Base-by-base conservation (phyloP, 2,888 invertebrate species). In the Thyatira batis region DNA sequence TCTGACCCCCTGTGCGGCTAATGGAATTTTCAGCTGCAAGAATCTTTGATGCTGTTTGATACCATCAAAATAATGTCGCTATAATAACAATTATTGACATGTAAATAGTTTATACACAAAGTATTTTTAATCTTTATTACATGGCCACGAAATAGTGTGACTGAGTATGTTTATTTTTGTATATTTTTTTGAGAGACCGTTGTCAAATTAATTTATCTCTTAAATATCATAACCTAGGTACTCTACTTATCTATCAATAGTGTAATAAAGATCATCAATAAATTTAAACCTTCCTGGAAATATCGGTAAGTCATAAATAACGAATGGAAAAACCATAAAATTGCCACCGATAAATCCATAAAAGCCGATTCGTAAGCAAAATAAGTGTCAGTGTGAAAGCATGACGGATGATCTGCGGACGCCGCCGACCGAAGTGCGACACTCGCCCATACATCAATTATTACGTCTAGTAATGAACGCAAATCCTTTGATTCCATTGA, bases 401-500 rank as follows among this genome's bases (percentile, higher is more conserved):
- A 27, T 46, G 17, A 10, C 11, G 10, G 45, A 45, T 20, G 20
- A 27, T 51, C 69, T 63, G 66, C 57, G 56, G 55, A 52, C 66
- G 63, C 60, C 64, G 67, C 58, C 63, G 64, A 66, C 60, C 69
- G 58, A 49, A 54, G 52, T 53, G 52, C 54, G 52, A 50, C 48
- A 52, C 55, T 61, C 56, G 10, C 20, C 70, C 65, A 64, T 62
- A 60, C 85, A 89, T 90, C 87, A 88, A 89, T 90, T 91, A 91
- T 90, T 91, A 84, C 78, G 72, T 77, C 65, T 71, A 71, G 83
- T 90, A 89, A 90, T 89, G 86, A 90, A 88, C 86, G 83, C 88
- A 90, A 90, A 90, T 88, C 90, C 90, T 89, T 89, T 90, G 90
- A 91, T 90, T 90, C 89, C 88, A 90, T 91, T 89, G 88, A 89